These are phyloP conservation scores for Pogoniulus pusillus DNA, from an alignment of 2,797 vertebrate genomes.

Conservation along the genomic window DNA sequence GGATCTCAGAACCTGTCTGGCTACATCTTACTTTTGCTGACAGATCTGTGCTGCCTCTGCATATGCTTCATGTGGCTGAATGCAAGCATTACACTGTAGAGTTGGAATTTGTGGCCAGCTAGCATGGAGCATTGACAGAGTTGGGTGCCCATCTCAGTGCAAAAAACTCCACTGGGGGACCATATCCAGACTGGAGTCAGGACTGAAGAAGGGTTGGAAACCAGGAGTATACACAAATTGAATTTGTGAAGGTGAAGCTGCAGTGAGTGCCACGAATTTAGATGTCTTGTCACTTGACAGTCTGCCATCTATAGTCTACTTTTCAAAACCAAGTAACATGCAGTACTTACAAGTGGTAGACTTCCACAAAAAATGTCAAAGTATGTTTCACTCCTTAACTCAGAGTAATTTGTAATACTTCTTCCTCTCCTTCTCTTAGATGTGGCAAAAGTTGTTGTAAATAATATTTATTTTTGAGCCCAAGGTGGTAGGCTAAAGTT, in stretches of 20 bases:
- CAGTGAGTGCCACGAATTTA: neutral
- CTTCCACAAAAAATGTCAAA: neutral
- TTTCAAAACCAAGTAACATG: neutral
- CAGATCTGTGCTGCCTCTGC: neutral
- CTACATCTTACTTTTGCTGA: neutral
- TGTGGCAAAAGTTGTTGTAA: neutral
- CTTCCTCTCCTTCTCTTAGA: neutral
- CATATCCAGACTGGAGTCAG: neutral
- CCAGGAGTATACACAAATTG: neutral
- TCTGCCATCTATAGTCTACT: neutral
- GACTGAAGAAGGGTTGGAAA: neutral
- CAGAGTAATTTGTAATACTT: neutral
- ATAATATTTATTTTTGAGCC: neutral
- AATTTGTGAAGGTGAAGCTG: neutral
- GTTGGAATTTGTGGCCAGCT: neutral
- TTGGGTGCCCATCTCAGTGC: neutral
- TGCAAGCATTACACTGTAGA: neutral
- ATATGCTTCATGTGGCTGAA: neutral
- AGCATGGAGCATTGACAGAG: neutral
- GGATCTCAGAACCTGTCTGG: neutral
- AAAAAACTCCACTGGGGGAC: neutral
- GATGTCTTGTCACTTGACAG: neutral
- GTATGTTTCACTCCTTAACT: neutral
- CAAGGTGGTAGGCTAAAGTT: neutral
- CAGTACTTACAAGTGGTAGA: neutral